phyloP scores from a whole-genome alignment of 2,888 invertebrate genomes.

The Gastrophysa polygoni region DNA sequence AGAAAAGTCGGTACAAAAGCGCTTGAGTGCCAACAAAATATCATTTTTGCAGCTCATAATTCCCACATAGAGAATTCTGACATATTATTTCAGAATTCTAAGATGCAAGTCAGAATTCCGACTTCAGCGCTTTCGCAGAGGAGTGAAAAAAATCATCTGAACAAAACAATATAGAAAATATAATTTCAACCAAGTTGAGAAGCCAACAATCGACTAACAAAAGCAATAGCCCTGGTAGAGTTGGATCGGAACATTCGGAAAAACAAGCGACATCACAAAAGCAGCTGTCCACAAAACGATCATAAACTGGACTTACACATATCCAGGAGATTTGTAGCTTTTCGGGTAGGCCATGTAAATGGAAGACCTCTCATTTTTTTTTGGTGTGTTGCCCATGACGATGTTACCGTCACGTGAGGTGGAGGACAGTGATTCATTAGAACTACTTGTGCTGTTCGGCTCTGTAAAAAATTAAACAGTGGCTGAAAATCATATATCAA shows the following conservation, averaged over 20 bases:
- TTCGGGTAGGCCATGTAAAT: conserved; percentile 60
- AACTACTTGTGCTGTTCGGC: conserved; percentile 72
- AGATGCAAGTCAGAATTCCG: too few relatives aligned
- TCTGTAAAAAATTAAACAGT: conserved; percentile 45
- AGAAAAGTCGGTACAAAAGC: too few relatives aligned
- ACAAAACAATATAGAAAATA: neutral
- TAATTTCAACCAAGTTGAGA: too few relatives aligned
- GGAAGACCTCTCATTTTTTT: conserved; percentile 66
- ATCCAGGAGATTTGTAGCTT: conserved; percentile 58
- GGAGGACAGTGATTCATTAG: conserved; percentile 83
- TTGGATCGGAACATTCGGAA: neutral
- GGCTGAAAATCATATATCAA: too few relatives aligned
- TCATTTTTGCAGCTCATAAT: too few relatives aligned
- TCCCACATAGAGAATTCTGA: too few relatives aligned
- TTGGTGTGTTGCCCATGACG: conserved; percentile 53
- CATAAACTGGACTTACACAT: conserved; percentile 57
- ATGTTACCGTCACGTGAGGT: conserved; percentile 63
- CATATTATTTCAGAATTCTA: too few relatives aligned
- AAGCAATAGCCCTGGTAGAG: conserved; percentile 24
- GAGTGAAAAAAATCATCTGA: neutral
- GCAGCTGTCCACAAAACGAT: neutral
- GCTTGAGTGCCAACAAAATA: too few relatives aligned
- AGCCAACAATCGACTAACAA: neutral
- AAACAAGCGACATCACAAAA: conserved; percentile 5
- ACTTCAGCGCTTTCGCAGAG: too few relatives aligned